Conservation (phyloP, 2,888 invertebrate species). For the Eilema sororculum region DNA sequence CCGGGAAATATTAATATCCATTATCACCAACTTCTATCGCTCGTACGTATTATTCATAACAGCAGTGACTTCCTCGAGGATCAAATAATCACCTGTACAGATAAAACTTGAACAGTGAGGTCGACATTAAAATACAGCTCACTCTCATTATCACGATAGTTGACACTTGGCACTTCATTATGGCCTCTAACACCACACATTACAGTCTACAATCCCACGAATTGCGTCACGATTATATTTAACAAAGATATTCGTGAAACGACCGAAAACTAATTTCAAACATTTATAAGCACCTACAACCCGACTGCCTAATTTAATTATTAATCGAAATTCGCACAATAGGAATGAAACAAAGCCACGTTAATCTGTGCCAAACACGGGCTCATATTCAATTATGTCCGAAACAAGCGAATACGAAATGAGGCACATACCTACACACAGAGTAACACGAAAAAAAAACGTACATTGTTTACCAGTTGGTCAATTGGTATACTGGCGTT, state of each 20-base stretch:
- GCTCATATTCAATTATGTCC: constrained; percentile 67
- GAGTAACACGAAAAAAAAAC: constrained; percentile 33
- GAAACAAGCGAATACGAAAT: constrained; percentile 59
- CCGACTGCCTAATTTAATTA: constrained; percentile 58
- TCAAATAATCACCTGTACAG: constrained; percentile 14
- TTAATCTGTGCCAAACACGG: constrained; percentile 64
- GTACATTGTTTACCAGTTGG: constrained; percentile 39
- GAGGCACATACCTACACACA: constrained; percentile 48
- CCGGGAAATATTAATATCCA: background rate
- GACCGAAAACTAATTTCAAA: constrained; percentile 56
- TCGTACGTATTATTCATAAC: background rate
- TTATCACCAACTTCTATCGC: background rate
- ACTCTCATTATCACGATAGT: constrained; percentile 16
- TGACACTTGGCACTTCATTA: constrained; percentile 16
- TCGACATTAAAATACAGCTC: constrained; percentile 26
- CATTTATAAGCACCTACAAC: constrained; percentile 50
- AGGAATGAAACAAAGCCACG: constrained; percentile 62
- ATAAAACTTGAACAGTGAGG: constrained; percentile 17
- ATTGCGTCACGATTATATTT: constrained; percentile 25
- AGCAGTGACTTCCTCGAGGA: background rate
- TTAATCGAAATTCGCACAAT: constrained; percentile 61
- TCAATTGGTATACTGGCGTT: constrained; percentile 43
- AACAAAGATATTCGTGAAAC: constrained; percentile 36
- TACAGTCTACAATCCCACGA: constrained; percentile 29
- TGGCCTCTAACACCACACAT: constrained; percentile 9